Base-by-base conservation (phyloP, 2,888 invertebrate genomes). In the Catocala nupta region DNA sequence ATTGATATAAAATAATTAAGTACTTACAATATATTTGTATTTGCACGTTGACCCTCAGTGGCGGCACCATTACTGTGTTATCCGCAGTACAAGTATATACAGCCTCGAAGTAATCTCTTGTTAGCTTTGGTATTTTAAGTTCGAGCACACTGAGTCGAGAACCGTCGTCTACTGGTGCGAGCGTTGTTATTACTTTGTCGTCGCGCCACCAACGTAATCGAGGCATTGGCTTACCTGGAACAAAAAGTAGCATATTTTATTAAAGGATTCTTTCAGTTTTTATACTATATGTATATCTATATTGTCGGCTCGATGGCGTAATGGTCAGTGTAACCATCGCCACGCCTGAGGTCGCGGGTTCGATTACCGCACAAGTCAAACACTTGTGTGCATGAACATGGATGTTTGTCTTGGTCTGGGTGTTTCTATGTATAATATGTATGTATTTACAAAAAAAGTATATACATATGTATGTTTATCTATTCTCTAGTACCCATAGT, bases 31-130 rank as follows among this genome's bases (percentile, higher is more conserved):
- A 95, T 89, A 97, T 95, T 81, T 96, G 96, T 71, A 97, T 95
- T 76, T 96, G 96, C 62, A 97, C 95, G 63, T 95, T 95, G 60
- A 96, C 95, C 43, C 96, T 94, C 67, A 96, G 88, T 0, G 97
- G 96, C 5, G 96, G 95, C 34, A 96, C 96, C 68, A 96, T 89
- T 53, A 95, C 95, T 51, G 96, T 96, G 84, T 97, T 97, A 81
- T 96, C 96, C 6, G 96, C 97, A 73, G 96, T 96, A 81, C 97
- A 97, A 11, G 96, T 96, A 86, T 96, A 96, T 5, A 96, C 95
- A 3, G 96, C 95, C 73, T 96, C 95, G 56, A 96, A 95, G 85
- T 96, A 96, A n/a, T 95, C 93, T 67, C 97, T 90, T n/a, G 95
- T 93, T 48, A 94, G 83, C 66, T 88, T 90, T 0, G 90, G 85